phyloP scores from a whole-genome alignment of 1,140 invertebrate genomes.

The Onthophagus taurus region DNA sequence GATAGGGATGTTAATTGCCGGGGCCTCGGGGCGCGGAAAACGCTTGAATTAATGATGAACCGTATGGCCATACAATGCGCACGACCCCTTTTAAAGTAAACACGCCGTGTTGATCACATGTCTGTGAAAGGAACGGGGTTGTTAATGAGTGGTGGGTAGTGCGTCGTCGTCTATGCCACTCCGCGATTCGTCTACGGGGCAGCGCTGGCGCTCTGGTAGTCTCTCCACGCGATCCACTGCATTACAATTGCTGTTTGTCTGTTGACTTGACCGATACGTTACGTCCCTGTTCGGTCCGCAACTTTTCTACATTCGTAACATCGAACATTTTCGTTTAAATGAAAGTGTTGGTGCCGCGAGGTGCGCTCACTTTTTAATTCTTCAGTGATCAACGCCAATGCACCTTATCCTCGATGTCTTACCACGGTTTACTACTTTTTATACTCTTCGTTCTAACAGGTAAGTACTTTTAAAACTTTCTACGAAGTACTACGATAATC shows the following conservation, averaged over 20 bases:
- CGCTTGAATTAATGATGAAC: slow-evolving; percentile 17
- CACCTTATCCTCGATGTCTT: too few relatives aligned
- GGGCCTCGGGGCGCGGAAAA: slow-evolving; percentile 12
- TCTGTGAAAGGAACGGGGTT: slow-evolving; percentile 15
- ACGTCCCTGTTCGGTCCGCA: background rate
- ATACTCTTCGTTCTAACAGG: too few relatives aligned
- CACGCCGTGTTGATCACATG: slow-evolving; percentile 19
- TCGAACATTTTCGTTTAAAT: slow-evolving; percentile 8
- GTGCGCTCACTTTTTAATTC: background rate
- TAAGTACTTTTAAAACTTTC: too few relatives aligned
- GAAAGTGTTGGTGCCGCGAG: slow-evolving; percentile 14
- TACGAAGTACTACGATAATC: too few relatives aligned
- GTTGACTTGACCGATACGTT: slow-evolving; percentile 14
- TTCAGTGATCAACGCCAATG: too few relatives aligned
- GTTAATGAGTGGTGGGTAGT: slow-evolving; percentile 16
- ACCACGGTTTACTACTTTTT: too few relatives aligned
- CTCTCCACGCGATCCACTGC: slow-evolving; percentile 16
- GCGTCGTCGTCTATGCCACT: slow-evolving; percentile 9
- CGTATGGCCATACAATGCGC: slow-evolving; percentile 13
- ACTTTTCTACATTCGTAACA: too few relatives aligned
- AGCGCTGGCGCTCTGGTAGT: slow-evolving; percentile 14
- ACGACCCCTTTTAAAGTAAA: slow-evolving; percentile 16
- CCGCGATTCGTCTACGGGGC: slow-evolving; percentile 13
- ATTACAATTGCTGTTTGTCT: slow-evolving; percentile 20
- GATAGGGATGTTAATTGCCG: slow-evolving; percentile 17